Percentiles rank a stretch among this genome's conserved stretches.
phyloP scores from a whole-genome alignment of 2,113 vertebrate genomes.

The Eonycteris spelaea region DNA sequence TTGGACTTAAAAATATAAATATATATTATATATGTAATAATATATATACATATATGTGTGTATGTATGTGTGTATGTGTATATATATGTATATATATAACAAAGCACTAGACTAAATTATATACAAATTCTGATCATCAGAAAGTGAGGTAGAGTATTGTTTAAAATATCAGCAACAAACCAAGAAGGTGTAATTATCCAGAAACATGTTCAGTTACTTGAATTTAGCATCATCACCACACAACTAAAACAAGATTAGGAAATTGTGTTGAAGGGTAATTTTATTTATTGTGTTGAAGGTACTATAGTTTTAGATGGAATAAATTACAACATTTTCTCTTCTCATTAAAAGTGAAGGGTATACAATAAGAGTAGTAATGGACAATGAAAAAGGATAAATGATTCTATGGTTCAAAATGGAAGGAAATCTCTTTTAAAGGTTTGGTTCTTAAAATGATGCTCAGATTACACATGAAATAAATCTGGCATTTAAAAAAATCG shows the following conservation, averaged over 20 bases:
- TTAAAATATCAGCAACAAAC: not conserved
- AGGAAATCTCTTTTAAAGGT: not conserved
- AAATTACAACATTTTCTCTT: slow-evolving; percentile 7
- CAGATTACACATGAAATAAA: slow-evolving; percentile 18
- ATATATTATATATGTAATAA: not conserved
- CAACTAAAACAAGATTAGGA: not conserved
- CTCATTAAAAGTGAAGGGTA: not conserved
- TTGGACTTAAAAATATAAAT: not conserved
- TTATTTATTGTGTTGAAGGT: not conserved
- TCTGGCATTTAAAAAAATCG: not conserved
- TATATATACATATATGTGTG: too few relatives aligned
- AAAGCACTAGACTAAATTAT: not conserved
- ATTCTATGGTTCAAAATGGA: not conserved
- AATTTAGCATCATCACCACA: not conserved
- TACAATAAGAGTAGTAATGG: not conserved
- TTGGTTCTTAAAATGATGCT: not conserved
- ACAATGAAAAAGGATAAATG: not conserved
- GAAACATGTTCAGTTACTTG: not conserved
- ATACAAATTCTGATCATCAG: not conserved
- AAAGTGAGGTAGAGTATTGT: not conserved
- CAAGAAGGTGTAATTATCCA: not conserved
- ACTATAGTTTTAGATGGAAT: not conserved
- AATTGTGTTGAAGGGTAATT: not conserved
- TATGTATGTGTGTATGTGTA: too few relatives aligned
- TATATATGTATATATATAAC: not conserved